Evolutionary conservation across 2,797 vertebrate genomes (phyloP).

Genomic region (Gymnopithys bicolor): DNA sequence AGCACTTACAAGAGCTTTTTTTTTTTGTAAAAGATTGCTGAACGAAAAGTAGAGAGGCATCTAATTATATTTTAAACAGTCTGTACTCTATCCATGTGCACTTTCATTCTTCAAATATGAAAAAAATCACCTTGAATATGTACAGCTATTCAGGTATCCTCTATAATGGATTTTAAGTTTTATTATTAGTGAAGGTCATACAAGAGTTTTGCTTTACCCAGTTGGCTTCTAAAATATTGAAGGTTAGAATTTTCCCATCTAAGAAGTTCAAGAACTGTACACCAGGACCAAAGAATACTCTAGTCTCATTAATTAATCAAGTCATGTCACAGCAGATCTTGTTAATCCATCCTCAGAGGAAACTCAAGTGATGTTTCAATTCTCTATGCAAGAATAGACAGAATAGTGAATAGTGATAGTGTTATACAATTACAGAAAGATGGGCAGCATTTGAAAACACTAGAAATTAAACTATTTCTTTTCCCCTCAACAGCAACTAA

Average conservation of each 20-base stretch:
- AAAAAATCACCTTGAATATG: slow-evolving; percentile 23
- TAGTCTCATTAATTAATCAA: slow-evolving; percentile 78
- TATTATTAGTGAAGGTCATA: slow-evolving; percentile 73
- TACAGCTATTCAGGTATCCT: slow-evolving; percentile 45
- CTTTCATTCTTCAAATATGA: background rate
- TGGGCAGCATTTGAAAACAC: slow-evolving; percentile 37
- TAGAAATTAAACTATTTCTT: slow-evolving; percentile 35
- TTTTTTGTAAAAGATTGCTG: background rate
- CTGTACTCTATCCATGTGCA: background rate
- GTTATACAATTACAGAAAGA: slow-evolving; percentile 58
- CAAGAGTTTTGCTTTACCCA: slow-evolving; percentile 68
- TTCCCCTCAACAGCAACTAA: background rate
- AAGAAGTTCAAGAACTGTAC: slow-evolving; percentile 73
- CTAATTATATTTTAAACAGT: slow-evolving; percentile 22
- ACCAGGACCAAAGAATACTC: slow-evolving; percentile 65
- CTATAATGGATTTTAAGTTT: slow-evolving; percentile 61
- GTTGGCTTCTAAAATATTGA: slow-evolving; percentile 74
- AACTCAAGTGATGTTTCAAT: slow-evolving; percentile 74
- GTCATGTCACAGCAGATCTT: slow-evolving; percentile 73
- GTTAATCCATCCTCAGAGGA: slow-evolving; percentile 76
- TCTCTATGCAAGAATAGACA: slow-evolving; percentile 74
- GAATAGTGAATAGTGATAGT: slow-evolving; percentile 69
- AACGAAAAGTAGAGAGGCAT: background rate
- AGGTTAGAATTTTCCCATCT: slow-evolving; percentile 74
- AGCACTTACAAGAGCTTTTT: background rate